Evolutionary conservation across 2,888 invertebrate genomes (phyloP), one percentile per base, ranked within the genome.

Genomic region (Polydrusus tereticollis): DNA sequence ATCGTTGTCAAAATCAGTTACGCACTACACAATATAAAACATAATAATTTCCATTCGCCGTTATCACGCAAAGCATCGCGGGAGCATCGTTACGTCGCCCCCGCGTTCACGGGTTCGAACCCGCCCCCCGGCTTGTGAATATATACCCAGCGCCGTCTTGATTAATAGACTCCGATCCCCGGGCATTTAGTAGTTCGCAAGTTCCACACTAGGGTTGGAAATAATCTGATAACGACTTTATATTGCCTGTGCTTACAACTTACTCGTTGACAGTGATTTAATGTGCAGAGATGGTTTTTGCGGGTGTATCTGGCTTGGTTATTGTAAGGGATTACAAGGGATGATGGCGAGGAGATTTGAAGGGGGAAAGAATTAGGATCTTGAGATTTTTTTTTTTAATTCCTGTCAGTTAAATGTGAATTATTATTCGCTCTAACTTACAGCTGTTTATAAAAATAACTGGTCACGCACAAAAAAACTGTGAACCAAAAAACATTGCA

Each of bases 201-300:
- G 81, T 82, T 81, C 78, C 78, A 77, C 76, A 77, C 78, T 80
- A 78, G 81, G 78, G 75, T 79, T 80, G 80, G 79, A 80, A 79
- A 81, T 82, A 82, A 83, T 82, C 82, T 82, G 83, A 83, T 83
- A 83, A 82, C 81, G 82, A 81, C 81, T 81, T 79, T 81, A 80
- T 80, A 78, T 80, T 79, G 68, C 77, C 75, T 74, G 71, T 41
- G 67, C 72, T 62, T 63, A 67, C 72, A 72, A 67, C 67, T 72
- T 63, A 67, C 65, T 43, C 58, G 66, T 45, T 67, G 72, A 72
- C 72, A 67, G 67, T 72, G 72, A 72, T 72, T 72, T 72, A 72
- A 62, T 72, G 63, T 38, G 63, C 33, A 60, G 21, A 67, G 72
- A 68, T 68, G 72, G 45, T 72, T 72, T 72, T 72, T 68, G 72